These are phyloP conservation scores for Harlomillsia oculata DNA, from an alignment of 1,140 invertebrate genomes.

Conservation along the genomic window DNA sequence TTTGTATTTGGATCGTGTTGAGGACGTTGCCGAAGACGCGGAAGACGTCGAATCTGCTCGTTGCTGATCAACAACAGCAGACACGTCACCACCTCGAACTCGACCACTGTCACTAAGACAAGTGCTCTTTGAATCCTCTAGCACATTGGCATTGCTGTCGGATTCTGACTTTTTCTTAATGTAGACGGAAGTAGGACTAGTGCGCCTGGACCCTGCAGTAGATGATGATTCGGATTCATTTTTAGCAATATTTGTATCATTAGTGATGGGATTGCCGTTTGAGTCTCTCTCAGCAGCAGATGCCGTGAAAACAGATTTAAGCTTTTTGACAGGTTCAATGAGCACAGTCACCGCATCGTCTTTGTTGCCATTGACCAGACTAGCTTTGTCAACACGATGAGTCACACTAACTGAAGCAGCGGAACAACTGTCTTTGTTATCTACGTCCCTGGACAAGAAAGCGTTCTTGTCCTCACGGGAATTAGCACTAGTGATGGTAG, in stretches of 20 bases:
- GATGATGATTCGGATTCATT: not conserved
- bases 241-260: conserved; percentile 4
- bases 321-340: not conserved
- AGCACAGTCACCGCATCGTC: not conserved
- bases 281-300: conserved; percentile 8
- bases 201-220: not conserved
- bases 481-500: conserved; percentile 23
- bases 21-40: not conserved
- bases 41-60: conserved; percentile 9
- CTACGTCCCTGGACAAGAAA: conserved; percentile 21
- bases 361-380: not conserved
- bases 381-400: conserved; percentile 3
- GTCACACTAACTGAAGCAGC: conserved; percentile 11
- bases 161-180: conserved; percentile 2
- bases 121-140: conserved; percentile 6
- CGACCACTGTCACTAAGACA: not conserved
- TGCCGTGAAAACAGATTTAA: no score
- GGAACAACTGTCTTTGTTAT: conserved; percentile 28
- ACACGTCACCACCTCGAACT: no score
- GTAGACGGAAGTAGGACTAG: not conserved
- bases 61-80: no score
- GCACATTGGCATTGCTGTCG: conserved; percentile 11
- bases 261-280: conserved; percentile 31
- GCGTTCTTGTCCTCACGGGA: conserved; percentile 11
- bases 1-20: not conserved